Base-by-base conservation (phyloP, 2,113 vertebrate species). In the Rhabdornis inornatus region DNA sequence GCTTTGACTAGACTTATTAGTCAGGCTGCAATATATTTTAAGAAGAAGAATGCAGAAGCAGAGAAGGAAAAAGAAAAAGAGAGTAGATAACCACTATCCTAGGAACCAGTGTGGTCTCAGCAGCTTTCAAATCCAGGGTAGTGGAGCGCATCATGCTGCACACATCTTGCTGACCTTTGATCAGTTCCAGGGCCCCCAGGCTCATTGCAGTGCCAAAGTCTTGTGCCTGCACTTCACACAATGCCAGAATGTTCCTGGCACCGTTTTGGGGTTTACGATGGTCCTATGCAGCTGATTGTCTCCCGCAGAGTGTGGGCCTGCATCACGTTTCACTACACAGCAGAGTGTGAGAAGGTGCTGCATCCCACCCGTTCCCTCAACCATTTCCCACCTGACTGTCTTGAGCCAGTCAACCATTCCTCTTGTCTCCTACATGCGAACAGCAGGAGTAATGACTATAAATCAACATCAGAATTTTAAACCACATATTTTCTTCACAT, bases 91-190 rank as follows among this genome's bases (percentile, higher is more conserved):
- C 7, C 39, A 45, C 15, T 31, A 30, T 6, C 13, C 13, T n/a
- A 39, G 19, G 47, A 78, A 47, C 12, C 19, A 15, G 15, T 19
- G 12, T n/a, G 4, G 33, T 61, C 30, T 69, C 23, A 69, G 15
- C 6, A 53, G 18, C 8, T 69, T 60, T 77, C 55, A 78, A 45
- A 61, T 16, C 23, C 55, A 39, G 27, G 27, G 18, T 33, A 37
- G 37, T 8, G 7, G 63, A 69, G 15, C 0, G 0, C 18, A 33
- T 31, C 39, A 33, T 0, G 0, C 44, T 59, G 53, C 9, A 33
- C 17, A 23, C 7, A 44, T 37, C 47, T 61, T 52, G 18, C 33
- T 28, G 15, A 53, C 20, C 33, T 42, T 42, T 42, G 27, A 31
- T 37, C 11, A 37, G 7, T 52, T 37, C 39, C 39, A 44, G 39